Percentiles rank a stretch among this genome's conserved stretches.
phyloP scores from a whole-genome alignment of 1,140 invertebrate genomes.

The Meloidogyne hapla region DNA sequence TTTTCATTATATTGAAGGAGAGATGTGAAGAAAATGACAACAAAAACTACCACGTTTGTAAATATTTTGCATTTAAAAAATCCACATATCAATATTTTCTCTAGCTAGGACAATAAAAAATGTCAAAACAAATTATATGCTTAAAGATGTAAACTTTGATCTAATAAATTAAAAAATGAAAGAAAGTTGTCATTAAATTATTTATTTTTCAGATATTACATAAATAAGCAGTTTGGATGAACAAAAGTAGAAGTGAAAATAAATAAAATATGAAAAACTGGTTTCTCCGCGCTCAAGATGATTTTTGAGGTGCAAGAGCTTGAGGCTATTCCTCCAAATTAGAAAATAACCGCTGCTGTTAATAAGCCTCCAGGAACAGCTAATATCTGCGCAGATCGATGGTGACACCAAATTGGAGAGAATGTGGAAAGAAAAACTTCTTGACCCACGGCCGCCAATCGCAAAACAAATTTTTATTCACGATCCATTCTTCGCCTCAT shows the following conservation, averaged over 20 bases:
- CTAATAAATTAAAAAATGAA: too few species aligned
- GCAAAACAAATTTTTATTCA: neutral
- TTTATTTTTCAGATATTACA: neutral
- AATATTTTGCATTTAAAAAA: neutral
- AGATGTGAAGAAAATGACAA: neutral
- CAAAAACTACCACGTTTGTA: neutral
- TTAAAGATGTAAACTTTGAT: too few species aligned
- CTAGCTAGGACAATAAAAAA: too few species aligned
- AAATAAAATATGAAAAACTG: neutral
- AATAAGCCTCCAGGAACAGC: neutral
- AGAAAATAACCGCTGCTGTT: neutral
- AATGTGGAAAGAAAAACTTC: neutral
- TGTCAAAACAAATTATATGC: too few species aligned
- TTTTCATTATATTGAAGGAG: neutral
- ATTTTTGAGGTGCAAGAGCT: neutral
- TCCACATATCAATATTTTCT: neutral
- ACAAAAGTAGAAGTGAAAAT: neutral
- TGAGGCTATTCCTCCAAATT: neutral
- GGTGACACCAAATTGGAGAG: neutral
- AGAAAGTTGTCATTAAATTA: neutral
- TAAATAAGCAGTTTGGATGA: neutral
- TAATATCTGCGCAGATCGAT: neutral
- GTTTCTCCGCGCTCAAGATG: neutral
- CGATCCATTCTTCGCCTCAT: slow-evolving; percentile 4
- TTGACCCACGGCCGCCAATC: slow-evolving; percentile 5